Evolutionary conservation across 1,140 invertebrate genomes (phyloP).

Genomic region (Cryptotermes secundus): DNA sequence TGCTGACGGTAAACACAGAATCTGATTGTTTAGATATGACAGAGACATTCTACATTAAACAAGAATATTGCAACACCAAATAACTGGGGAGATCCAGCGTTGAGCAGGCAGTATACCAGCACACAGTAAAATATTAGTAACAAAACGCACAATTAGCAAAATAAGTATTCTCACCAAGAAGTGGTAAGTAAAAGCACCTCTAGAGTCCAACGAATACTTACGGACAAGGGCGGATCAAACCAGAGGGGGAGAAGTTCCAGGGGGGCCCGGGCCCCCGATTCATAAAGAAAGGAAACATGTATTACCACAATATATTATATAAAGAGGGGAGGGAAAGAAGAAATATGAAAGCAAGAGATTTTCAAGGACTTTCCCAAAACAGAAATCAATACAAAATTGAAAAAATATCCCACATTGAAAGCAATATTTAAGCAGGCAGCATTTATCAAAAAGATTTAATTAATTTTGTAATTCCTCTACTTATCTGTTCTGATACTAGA

Average conservation of each 20-base stretch:
- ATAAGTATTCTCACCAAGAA: not conserved
- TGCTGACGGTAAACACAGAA: too few relatives aligned
- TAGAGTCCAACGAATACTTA: constrained; percentile 27
- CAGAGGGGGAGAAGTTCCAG: constrained; percentile 18
- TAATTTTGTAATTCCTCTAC: too few relatives aligned
- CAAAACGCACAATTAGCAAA: not conserved
- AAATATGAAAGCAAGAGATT: not conserved
- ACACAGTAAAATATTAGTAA: not conserved
- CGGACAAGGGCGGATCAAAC: constrained; percentile 36
- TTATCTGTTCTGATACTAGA: too few relatives aligned
- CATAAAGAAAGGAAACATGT: constrained; percentile 22
- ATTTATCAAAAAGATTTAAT: too few relatives aligned
- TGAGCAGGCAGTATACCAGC: not conserved
- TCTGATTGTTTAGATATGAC: too few relatives aligned
- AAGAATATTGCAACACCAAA: too few relatives aligned
- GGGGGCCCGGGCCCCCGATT: not conserved
- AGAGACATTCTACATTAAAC: too few relatives aligned
- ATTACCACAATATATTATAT: constrained; percentile 1
- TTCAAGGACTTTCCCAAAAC: not conserved
- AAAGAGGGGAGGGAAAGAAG: not conserved
- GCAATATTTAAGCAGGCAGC: too few relatives aligned
- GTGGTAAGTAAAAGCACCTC: not conserved
- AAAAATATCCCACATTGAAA: too few relatives aligned
- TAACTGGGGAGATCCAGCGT: too few relatives aligned
- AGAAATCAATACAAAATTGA: not conserved